Percentiles rank a stretch among this genome's conserved stretches.
phyloP scores from a whole-genome alignment of 2,888 invertebrate genomes.

The Stratiomys singularior region DNA sequence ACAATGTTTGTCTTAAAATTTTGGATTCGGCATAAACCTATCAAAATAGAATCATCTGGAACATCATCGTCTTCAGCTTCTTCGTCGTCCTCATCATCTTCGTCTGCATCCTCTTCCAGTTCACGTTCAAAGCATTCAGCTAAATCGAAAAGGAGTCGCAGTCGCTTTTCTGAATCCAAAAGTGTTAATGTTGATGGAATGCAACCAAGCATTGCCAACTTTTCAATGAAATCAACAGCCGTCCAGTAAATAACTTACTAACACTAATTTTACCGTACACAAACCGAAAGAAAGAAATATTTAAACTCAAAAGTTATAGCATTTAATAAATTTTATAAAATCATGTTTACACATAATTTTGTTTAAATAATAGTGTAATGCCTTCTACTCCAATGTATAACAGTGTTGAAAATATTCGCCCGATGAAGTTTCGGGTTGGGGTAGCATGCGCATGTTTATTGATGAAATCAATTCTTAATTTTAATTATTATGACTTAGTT shows the following conservation, averaged over 20 bases:
- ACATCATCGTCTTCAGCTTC: neutral
- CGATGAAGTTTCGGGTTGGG: no score
- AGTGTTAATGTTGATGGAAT: constrained; percentile 30
- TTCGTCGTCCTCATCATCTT: constrained; percentile 8
- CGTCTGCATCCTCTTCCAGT: neutral
- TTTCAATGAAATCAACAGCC: constrained; percentile 22
- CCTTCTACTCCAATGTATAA: neutral
- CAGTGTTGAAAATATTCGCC: no score
- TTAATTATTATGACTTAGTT: no score
- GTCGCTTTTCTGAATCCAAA: constrained; percentile 24
- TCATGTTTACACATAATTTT: neutral
- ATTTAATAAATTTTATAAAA: neutral
- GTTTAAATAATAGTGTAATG: neutral
- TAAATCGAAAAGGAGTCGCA: constrained; percentile 28
- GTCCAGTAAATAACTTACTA: neutral
- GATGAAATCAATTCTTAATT: no score
- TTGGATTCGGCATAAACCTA: constrained; percentile 79
- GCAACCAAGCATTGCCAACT: constrained; percentile 23
- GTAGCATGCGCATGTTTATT: no score
- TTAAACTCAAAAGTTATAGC: neutral
- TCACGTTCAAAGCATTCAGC: constrained; percentile 5
- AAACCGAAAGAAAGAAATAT: no score
- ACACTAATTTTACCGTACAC: no score
- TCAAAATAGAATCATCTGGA: constrained; percentile 56
- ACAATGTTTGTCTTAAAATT: constrained; percentile 78